Evolutionary conservation across 30 jellyfish, hydroid and myxozoan species (phyloP), one percentile per base, ranked within the genome.

Genomic region (Turritopsis rubra): DNA sequence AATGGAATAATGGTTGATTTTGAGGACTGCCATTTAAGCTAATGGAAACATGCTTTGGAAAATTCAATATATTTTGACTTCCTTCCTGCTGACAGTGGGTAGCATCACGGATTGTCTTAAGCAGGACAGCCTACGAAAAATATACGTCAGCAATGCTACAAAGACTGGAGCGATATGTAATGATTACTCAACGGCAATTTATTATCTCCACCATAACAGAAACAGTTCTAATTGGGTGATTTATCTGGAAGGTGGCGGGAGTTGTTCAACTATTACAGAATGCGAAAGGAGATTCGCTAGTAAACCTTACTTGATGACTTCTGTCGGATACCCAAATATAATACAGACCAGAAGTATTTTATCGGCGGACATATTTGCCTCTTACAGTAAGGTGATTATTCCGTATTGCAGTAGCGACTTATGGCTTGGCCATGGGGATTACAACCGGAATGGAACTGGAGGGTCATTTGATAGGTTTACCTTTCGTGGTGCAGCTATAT

Each of bases 171-270:
- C 96, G 4, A 78, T 87, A 1, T 92, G 98, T 85, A 92, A 85
- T 73, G 98, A 92, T 76, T 88, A 89, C 66, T 18, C 95, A 16
- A 41, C 29, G 30, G 92, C 89, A 20, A 74, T 92, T 13, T 92
- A 71, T 80, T 92, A 92, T 85, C 75, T 92, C 75, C 84, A 87
- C 41, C 79, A 72, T 54, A 83, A 86, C 22, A 28, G 66, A 5
- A n/a, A 66, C 9, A 60, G 86, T 25, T 16, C 89, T 52, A 84
- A 88, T 68, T 92, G 98, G 98, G 71, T 92, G 25, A 83, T 92
- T n/a, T 92, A 75, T 75, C 81, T 92, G 16, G 98, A 92, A 83
- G 92, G 98, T 68, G 98, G 98, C 21, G 98, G 98, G 29, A 91
- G 79, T 18, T 92, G 98, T 76, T 54, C 72, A 41, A 86, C 79